These are phyloP conservation scores for Oxygymnocypris stewartii DNA, from an alignment of 2,113 vertebrate genomes.

Conservation along the genomic window DNA sequence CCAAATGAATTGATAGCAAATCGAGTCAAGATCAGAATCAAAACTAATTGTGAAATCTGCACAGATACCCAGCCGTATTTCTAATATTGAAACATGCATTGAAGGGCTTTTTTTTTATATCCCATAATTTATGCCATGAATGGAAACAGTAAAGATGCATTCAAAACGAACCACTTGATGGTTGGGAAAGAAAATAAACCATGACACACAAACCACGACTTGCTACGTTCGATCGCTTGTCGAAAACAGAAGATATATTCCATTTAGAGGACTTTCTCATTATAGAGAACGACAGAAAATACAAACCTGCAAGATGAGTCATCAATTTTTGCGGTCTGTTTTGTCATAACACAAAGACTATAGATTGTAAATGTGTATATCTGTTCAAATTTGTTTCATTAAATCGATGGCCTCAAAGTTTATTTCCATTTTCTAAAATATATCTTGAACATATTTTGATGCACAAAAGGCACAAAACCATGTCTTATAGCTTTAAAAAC, in stretches of 20 bases:
- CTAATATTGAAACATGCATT: background rate
- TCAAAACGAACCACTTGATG: background rate
- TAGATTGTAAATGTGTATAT: background rate
- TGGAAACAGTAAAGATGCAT: background rate
- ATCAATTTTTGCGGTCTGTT: background rate
- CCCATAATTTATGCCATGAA: background rate
- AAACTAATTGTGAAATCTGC: background rate
- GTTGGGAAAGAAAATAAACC: background rate
- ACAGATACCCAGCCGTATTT: background rate
- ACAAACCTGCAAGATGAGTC: background rate
- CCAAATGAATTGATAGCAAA: too few species aligned
- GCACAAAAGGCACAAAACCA: background rate
- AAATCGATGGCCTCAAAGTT: background rate
- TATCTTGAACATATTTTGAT: background rate
- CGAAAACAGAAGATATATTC: background rate
- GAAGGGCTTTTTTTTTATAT: background rate
- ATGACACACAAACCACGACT: background rate
- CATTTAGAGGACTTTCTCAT: background rate
- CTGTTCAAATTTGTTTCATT: background rate
- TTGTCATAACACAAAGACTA: background rate
- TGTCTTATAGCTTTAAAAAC: background rate
- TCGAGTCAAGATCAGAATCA: background rate
- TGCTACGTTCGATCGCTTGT: background rate
- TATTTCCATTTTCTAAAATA: background rate
- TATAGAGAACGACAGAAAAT: background rate